Evolutionary conservation across 64 coral and sea anemone species (phyloP).

Genomic region (Montipora efflorescens): DNA sequence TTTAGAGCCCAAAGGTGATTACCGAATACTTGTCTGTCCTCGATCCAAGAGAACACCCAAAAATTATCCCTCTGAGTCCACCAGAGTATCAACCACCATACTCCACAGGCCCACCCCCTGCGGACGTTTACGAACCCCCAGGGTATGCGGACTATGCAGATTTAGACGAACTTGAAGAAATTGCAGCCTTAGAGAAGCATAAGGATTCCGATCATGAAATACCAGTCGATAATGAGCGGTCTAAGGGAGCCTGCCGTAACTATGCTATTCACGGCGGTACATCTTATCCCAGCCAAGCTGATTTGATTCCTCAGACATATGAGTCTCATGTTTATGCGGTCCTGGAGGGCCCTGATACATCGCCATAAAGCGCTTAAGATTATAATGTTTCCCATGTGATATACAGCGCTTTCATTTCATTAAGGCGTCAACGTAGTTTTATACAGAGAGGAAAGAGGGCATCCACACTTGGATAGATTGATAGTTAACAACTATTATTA

Average conservation of each 20-base stretch:
- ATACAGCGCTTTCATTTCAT: background rate
- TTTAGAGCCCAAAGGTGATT: background rate
- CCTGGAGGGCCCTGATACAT: constrained; percentile 20
- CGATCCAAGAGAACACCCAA: background rate
- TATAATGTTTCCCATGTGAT: background rate
- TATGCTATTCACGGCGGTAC: background rate
- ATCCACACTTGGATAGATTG: too few relatives aligned
- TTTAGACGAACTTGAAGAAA: constrained; percentile 50
- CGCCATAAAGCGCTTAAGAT: background rate
- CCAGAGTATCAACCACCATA: constrained; percentile 37
- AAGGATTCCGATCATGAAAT: background rate
- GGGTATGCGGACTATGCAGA: constrained; percentile 44
- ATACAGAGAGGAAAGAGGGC: too few relatives aligned
- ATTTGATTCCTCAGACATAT: background rate
- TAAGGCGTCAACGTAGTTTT: background rate
- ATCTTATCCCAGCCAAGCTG: background rate
- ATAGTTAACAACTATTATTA: too few relatives aligned
- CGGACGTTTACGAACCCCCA: background rate
- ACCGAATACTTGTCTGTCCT: constrained; percentile 32
- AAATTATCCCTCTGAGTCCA: background rate
- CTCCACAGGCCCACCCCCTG: constrained; percentile 34
- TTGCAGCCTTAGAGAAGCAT: background rate
- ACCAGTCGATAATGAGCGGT: constrained; percentile 8
- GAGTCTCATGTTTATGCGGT: constrained; percentile 30
- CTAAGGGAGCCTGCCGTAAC: background rate